Base-by-base conservation (phyloP, 2,888 invertebrate genomes). In the Coenonympha glycerion region DNA sequence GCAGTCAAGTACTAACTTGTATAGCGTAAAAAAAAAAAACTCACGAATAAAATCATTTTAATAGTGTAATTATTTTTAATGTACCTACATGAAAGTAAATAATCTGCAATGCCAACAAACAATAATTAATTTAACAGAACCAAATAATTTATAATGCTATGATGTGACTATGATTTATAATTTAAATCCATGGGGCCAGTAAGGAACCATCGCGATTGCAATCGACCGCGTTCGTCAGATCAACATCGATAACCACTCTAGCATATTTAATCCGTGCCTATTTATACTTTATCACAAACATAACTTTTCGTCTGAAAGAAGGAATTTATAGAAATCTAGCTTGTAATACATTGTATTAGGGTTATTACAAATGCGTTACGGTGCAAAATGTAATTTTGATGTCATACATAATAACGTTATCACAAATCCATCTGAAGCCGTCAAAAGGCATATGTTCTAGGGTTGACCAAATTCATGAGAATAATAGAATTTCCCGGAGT, bases 21-120 rank as follows among this genome's bases (percentile, higher is more conserved):
- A n/a, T n/a, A n/a, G n/a, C n/a, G n/a, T n/a, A n/a, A n/a, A n/a
- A n/a, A n/a, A n/a, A n/a, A n/a, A n/a, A n/a, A n/a, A n/a, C n/a
- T n/a, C n/a, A n/a, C n/a, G n/a, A n/a, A n/a, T n/a, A n/a, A 52
- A 52, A 55, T 52, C 37, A 49, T 46, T 46, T 30, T 22, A 46
- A 46, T 40, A 24, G 33, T 44, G 34, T 49, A 53, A 6, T 44
- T n/a, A n/a, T n/a, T 75, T 73, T 66, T 68, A 60, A 67, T 46
- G 55, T 37, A 55, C 52, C 47, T 52, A 30, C 46, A 47, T 45
- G 41, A 49, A 47, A 39, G 44, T 9, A 19, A 37, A 21, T 5
- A n/a, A n/a, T 13, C 58, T 68, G 70, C 66, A 76, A 76, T 75
- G 71, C 72, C 64, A 67, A 69, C 69, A 64, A 58, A 60, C 56